Evolutionary conservation across 2,888 invertebrate species (phyloP), one percentile per base, ranked within the genome.

Genomic region (Leucophora obtusa): DNA sequence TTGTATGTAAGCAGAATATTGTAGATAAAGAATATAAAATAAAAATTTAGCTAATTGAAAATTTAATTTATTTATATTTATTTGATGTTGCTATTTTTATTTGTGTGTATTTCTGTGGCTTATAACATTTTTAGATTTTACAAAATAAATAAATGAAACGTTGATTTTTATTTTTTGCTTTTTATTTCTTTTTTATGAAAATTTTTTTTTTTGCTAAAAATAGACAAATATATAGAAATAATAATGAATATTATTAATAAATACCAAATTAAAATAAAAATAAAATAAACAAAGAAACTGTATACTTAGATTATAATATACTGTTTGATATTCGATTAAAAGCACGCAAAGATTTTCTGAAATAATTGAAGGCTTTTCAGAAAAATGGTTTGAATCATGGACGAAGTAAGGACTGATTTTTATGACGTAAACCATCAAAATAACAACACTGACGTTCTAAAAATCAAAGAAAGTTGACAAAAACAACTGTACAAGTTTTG

Each of bases 1-100:
- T 28, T 38, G 59, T 9, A 43, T 60, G 60, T 15, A 18, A 35
- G n/a, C n/a, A n/a, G 53, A 38, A 65, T 11, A 50, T 14, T n/a
- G 62, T 9, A 33, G 43, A 58, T 15, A 43, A 43, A 47, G 43
- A 5, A 47, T n/a, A 47, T 47, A 47, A 65, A 73, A 70, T n/a
- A 65, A 65, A 51, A 60, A 72, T 65, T 50, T 47, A 56, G 72
- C 76, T 76, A 76, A 76, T 80, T 76, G 62, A 33, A 56, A 70
- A 70, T 70, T 74, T 60, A 59, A 50, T 66, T 69, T 70, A 69
- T 73, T 69, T 43, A 24, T 50, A 59, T 63, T 60, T 54, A n/a
- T 54, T 33, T 38, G 54, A 35, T 62, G 54, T 38, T 62, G 72
- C 2, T 78, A 47, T 51, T 66, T 63, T 54, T 58, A 43, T 59